Base-by-base conservation (phyloP, 2,888 invertebrate genomes). In the Abrostola tripartita region DNA sequence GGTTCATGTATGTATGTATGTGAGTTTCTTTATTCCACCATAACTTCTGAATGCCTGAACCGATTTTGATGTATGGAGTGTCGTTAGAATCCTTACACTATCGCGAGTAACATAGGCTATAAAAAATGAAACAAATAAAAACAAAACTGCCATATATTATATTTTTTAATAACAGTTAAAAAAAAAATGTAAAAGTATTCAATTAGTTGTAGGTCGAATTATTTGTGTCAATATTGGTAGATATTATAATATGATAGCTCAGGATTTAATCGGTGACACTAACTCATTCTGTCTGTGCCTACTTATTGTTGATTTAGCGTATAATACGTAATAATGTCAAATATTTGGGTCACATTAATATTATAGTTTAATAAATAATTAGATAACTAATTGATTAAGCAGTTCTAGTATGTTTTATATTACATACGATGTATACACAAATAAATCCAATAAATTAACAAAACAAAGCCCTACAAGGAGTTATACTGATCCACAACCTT, bases 191-290 rank as follows among this genome's bases (percentile, higher is more conserved):
- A n/a, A n/a, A n/a, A n/a, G 42, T 47, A 63, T 71, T 68, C 61
- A 78, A 78, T 81, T 75, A 78, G 60, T 52, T 47, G 49, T 51
- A 63, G 62, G 65, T 81, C 65, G 63, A 11, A 37, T 42, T 42
- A 51, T 56, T 57, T 9, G 49, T 60, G 76, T 65, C 66, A 74
- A 62, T 74, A 51, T 40, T 44, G 36, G 47, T 36, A 36, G 56
- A 64, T 70, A 60, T 49, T 65, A 35, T 56, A 50, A 53, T 38
- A 52, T 54, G 40, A 53, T 58, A 11, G 10, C 0, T 24, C 9
- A 47, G 0, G 12, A 52, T 38, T 61, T 55, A 65, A 59, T 52
- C 38, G 42, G n/a, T 60, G 42, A 53, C 64, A 61, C 35, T 58
- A 41, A 24, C 24, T 24, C 24, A 24, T 24, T 24, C 24, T 9